phyloP scores from a whole-genome alignment of 2,888 invertebrate species.

The Leptopilina drosophilae region DNA sequence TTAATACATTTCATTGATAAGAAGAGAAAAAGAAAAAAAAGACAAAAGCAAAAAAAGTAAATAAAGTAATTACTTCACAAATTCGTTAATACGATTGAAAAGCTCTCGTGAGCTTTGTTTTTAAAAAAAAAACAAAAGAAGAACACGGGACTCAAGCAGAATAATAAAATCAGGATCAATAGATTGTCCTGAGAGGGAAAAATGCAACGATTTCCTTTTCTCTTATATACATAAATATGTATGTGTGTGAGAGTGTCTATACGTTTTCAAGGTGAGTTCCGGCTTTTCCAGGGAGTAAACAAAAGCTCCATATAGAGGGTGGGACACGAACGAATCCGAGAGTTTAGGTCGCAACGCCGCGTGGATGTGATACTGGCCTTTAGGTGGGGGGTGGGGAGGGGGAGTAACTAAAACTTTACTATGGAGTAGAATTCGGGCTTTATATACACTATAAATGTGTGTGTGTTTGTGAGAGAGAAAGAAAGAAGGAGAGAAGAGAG shows the following conservation, averaged over 20 bases:
- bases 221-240: too few species aligned
- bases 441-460: too few species aligned
- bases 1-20: too few species aligned
- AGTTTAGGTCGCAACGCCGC: background rate
- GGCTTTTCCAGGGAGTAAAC: constrained; percentile 26
- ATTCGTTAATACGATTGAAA: background rate
- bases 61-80: background rate
- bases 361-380: background rate
- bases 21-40: too few species aligned
- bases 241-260: too few species aligned
- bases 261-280: background rate
- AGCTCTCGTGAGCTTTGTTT: background rate
- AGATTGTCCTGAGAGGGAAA: background rate
- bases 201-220: too few species aligned
- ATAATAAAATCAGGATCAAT: constrained; percentile 11
- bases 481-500: background rate
- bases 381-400: background rate
- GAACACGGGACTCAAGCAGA: background rate
- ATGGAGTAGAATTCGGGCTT: background rate
- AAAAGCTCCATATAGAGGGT: background rate
- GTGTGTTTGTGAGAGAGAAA: background rate
- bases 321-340: background rate
- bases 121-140: background rate
- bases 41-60: too few species aligned
- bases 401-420: constrained; percentile 12